Evolutionary conservation across 2,888 invertebrate species (phyloP), one percentile per base, ranked within the genome.

Genomic region (Zootermopsis nevadensis): DNA sequence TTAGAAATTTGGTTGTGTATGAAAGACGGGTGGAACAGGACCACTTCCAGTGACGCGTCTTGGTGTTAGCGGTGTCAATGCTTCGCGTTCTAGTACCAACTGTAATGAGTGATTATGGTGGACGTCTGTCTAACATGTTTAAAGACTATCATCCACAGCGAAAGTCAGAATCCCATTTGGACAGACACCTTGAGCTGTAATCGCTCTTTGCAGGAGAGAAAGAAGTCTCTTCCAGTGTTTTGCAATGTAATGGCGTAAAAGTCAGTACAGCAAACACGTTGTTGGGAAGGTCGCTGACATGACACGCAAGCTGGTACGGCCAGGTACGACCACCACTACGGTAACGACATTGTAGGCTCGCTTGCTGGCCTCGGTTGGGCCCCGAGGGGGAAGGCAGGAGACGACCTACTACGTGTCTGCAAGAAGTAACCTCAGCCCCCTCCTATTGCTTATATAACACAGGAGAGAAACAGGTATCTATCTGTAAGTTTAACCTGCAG

Each of bases 301-400:
- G 74, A 74, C 74, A 74, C 24, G 74, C 38, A 74, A 74, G 38
- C 79, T 79, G 79, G 79, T 79, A 79, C 79, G 79, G 33, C 79
- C 79, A 66, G 79, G 79, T 66, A 79, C 79, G 55, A 66, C 66
- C 27, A 10, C 66, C 66, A 66, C 66, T n/a, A 60, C 66, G 66
- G 69, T 69, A 69, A 69, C 69, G 33, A 69, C 69, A 31, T 69
- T 33, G 24, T 31, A 69, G 69, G 22, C 69, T 69, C 33, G 33
- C 69, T 31, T 30, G 69, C 33, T 69, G 69, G 69, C 69, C 69
- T 69, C 69, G 69, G 22, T 31, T 19, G 31, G 69, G 31, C 67
- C 67, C 67, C 67, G 55, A 55, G 30, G 67, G 67, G 66, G 67
- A 30, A 27, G 19, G 67, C 10, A 31, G 67, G 24, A 67, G 67